Conservation (phyloP, 2,888 invertebrate species). For the Tipula confusa region DNA sequence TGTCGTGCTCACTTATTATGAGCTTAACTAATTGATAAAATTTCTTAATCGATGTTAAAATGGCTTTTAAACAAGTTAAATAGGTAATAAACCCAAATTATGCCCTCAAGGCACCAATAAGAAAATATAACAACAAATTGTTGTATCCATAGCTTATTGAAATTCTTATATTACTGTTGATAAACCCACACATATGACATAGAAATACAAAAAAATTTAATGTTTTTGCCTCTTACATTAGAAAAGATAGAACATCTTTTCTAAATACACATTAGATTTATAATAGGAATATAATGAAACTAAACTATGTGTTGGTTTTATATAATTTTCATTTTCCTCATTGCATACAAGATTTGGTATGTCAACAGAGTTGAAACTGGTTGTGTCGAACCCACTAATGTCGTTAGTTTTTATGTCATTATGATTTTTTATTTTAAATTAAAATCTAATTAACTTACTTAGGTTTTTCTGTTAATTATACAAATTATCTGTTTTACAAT, state of each 20-base stretch:
- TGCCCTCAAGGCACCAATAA: neutral
- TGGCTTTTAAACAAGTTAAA: neutral
- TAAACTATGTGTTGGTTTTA: neutral
- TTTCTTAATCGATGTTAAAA: no score
- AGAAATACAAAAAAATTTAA: constrained; percentile 1
- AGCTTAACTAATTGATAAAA: no score
- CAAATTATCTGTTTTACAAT: no score
- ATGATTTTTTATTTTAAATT: no score
- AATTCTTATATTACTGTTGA: neutral
- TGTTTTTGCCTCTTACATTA: neutral
- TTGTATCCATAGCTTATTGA: neutral
- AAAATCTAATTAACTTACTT: no score
- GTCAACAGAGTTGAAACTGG: neutral
- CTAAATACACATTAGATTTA: neutral
- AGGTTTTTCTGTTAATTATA: no score
- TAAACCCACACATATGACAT: constrained; percentile 8
- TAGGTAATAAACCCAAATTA: neutral
- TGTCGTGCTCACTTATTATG: no score
- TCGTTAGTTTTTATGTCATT: no score
- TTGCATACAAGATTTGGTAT: neutral
- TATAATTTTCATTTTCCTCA: neutral
- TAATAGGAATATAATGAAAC: neutral
- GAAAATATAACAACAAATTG: neutral
- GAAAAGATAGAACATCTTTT: constrained; percentile 16
- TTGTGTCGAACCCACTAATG: neutral